Conservation (phyloP, 2,888 invertebrate species). For the Seladonia tumulorum region DNA sequence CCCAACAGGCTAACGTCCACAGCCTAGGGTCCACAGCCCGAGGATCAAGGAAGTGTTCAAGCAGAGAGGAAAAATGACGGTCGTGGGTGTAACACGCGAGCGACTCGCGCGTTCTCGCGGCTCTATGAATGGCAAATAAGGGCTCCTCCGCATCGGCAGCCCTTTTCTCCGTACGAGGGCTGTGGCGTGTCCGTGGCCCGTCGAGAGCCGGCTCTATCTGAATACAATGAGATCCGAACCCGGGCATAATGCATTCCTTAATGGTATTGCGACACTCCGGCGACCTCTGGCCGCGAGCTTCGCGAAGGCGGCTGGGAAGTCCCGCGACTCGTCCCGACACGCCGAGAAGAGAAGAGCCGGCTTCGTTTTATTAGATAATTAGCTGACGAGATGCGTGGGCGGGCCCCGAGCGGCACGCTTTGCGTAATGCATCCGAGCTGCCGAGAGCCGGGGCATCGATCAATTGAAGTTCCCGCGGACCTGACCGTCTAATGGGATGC, state of each 20-base stretch:
- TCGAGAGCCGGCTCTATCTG: slow-evolving; percentile 71
- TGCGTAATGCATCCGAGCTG: slow-evolving; percentile 58
- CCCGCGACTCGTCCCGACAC: slow-evolving; percentile 36
- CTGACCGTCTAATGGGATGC: slow-evolving; percentile 25
- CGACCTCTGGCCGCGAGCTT: slow-evolving; percentile 58
- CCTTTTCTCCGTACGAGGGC: slow-evolving; percentile 8
- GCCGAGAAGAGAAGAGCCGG: slow-evolving; percentile 17
- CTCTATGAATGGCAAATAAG: slow-evolving; percentile 81
- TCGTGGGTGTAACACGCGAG: slow-evolving; percentile 72
- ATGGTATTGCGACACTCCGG: slow-evolving; percentile 71
- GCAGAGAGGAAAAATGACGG: slow-evolving; percentile 46
- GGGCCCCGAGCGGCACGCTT: slow-evolving; percentile 56
- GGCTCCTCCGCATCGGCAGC: slow-evolving; percentile 50
- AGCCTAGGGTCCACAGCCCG: background rate
- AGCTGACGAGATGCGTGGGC: slow-evolving; percentile 71
- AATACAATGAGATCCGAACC: slow-evolving; percentile 80
- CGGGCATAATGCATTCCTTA: slow-evolving; percentile 76
- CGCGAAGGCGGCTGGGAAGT: slow-evolving; percentile 12
- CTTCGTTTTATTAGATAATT: slow-evolving; percentile 72
- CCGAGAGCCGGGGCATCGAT: slow-evolving; percentile 53
- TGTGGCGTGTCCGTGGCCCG: slow-evolving; percentile 40
- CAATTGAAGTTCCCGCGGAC: slow-evolving; percentile 23
- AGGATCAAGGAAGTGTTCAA: slow-evolving; percentile 32
- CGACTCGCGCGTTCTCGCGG: slow-evolving; percentile 61
- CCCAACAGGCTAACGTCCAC: background rate